These are phyloP conservation scores for Synergus laeviventris DNA, from an alignment of 2,888 invertebrate genomes.

Conservation along the genomic window DNA sequence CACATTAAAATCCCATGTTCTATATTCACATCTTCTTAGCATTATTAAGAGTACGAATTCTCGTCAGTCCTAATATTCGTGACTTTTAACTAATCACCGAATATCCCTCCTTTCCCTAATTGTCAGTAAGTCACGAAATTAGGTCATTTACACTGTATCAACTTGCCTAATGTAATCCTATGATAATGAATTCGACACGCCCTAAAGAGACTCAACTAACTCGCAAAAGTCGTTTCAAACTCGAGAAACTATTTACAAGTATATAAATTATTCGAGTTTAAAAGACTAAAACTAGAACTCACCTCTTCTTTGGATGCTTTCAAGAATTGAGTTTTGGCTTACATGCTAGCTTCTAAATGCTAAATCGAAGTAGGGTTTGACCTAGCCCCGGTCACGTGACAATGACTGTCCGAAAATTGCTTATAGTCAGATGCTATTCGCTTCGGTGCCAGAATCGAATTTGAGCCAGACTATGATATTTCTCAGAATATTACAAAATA, in stretches of 20 bases:
- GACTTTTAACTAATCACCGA: not conserved
- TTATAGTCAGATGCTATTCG: not conserved
- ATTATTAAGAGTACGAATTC: not conserved
- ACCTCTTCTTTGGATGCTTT: no score
- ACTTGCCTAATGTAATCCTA: not conserved
- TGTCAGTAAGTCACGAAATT: not conserved
- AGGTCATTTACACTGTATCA: not conserved
- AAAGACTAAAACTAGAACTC: not conserved
- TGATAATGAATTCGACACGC: not conserved
- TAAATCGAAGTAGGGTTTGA: not conserved
- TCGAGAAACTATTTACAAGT: not conserved
- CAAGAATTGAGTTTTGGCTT: no score
- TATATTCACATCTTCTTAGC: not conserved
- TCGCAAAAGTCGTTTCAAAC: not conserved
- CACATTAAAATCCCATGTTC: no score
- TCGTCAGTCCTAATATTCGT: not conserved
- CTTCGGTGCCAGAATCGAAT: conserved; percentile 4
- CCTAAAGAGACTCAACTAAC: not conserved
- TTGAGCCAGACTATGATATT: not conserved
- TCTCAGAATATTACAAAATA: not conserved
- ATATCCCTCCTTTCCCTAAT: not conserved
- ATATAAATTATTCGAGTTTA: no score
- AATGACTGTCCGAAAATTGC: not conserved
- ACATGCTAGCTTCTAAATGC: not conserved
- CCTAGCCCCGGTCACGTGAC: not conserved